These are phyloP conservation scores for Dendropsophus ebraccatus DNA, from an alignment of 2,113 vertebrate genomes.

Conservation along the genomic window DNA sequence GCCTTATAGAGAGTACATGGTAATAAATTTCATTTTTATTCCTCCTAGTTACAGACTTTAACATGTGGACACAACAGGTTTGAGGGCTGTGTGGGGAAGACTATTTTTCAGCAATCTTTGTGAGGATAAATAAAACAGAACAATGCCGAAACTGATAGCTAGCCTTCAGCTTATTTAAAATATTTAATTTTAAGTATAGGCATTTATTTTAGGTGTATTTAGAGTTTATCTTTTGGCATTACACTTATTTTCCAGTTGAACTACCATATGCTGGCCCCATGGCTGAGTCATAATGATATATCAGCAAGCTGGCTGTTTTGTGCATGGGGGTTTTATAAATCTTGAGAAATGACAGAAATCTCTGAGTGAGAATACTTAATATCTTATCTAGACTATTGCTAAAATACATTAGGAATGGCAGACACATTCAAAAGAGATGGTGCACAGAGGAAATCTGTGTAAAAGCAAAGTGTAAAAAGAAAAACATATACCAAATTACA, in stretches of 20 bases:
- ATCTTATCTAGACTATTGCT: not conserved
- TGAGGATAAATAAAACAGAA: not conserved
- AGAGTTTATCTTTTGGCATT: slow-evolving; percentile 61
- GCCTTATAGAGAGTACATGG: too few relatives aligned
- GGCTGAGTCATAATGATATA: slow-evolving; percentile 61
- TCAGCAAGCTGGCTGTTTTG: slow-evolving; percentile 62
- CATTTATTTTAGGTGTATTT: slow-evolving; percentile 54
- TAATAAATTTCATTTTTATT: too few relatives aligned
- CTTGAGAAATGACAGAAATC: not conserved
- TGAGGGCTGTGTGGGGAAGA: too few relatives aligned
- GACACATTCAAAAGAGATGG: not conserved
- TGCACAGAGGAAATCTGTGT: not conserved
- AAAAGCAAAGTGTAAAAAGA: not conserved
- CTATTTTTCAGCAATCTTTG: not conserved
- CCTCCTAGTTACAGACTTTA: too few relatives aligned
- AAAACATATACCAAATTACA: too few relatives aligned
- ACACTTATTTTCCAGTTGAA: slow-evolving; percentile 55
- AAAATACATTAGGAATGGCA: not conserved
- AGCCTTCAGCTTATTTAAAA: not conserved
- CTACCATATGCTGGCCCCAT: slow-evolving; percentile 68
- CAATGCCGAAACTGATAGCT: not conserved
- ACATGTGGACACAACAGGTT: too few relatives aligned
- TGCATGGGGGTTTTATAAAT: accelerated
- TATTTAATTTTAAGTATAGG: slow-evolving; percentile 60
- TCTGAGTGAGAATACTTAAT: slow-evolving; percentile 30